These are phyloP conservation scores for Pangasianodon gigas DNA, from an alignment of 2,113 vertebrate species.

Conservation along the genomic window DNA sequence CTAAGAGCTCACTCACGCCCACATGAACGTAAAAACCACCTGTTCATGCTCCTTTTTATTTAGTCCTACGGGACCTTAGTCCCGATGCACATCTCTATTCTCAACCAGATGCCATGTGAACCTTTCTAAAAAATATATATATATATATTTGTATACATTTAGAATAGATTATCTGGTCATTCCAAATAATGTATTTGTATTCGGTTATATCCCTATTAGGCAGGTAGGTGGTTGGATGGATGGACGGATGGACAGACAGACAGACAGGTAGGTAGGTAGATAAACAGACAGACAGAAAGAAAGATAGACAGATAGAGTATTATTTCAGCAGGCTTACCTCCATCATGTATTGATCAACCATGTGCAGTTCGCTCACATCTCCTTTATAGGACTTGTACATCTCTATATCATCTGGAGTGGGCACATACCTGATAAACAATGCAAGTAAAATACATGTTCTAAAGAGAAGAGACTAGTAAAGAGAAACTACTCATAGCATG, in stretches of 20 bases:
- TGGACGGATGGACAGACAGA: not conserved
- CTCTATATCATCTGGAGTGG: conserved; percentile 80
- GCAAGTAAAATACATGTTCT: conserved; percentile 4
- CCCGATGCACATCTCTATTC: not conserved
- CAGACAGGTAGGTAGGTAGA: not conserved
- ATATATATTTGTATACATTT: not conserved
- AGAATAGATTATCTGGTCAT: not conserved
- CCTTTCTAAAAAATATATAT: no score
- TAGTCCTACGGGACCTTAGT: not conserved
- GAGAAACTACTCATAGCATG: not conserved
- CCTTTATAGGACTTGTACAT: conserved; percentile 81
- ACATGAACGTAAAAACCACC: not conserved
- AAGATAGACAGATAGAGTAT: not conserved
- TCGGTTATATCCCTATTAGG: not conserved
- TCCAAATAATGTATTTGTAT: not conserved
- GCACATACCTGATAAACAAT: conserved; percentile 75
- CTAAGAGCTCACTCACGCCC: not conserved
- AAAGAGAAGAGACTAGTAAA: no score
- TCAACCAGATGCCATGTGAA: not conserved
- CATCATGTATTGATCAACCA: conserved; percentile 88
- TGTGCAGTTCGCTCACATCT: conserved; percentile 75
- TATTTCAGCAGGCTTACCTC: conserved; percentile 70
- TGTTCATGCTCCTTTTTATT: not conserved
- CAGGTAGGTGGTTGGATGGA: not conserved
- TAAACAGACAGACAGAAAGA: not conserved